Evolutionary conservation across 1,140 invertebrate genomes (phyloP).

Genomic region (Bombus pyrosoma): DNA sequence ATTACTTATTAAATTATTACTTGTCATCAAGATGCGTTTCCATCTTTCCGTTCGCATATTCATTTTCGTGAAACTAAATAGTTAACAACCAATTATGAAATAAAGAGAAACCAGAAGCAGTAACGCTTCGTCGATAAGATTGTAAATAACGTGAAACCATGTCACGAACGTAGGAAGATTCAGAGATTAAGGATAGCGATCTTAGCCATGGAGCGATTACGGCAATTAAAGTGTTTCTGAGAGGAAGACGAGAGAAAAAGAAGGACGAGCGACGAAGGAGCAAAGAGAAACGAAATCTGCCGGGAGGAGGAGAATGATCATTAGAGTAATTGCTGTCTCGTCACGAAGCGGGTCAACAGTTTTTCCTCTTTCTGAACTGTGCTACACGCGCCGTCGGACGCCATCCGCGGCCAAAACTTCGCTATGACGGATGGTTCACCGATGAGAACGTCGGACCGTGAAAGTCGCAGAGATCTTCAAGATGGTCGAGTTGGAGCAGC

Average conservation of each 20-base stretch:
- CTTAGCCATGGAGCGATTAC: slow-evolving; percentile 20
- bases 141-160: not conserved
- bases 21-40: not conserved
- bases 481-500: not conserved
- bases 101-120: not conserved
- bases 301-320: slow-evolving; percentile 37
- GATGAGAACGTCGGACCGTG: not conserved
- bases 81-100: too few species aligned
- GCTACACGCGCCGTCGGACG: not conserved
- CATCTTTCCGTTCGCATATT: not conserved
- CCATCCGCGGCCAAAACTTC: not conserved
- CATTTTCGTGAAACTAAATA: too few species aligned
- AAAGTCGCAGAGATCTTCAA: not conserved
- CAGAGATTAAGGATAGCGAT: not conserved
- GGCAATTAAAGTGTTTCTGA: slow-evolving; percentile 37
- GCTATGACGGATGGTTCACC: not conserved
- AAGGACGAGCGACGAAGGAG: not conserved
- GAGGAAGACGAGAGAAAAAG: not conserved
- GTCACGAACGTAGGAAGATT: not conserved
- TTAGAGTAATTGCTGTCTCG: slow-evolving; percentile 61
- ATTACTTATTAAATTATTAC: too few species aligned
- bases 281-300: not conserved
- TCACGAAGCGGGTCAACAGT: slow-evolving; percentile 57
- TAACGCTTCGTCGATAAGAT: not conserved
- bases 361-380: slow-evolving; percentile 22